Percentiles rank a stretch among this genome's conserved stretches.
phyloP scores from a whole-genome alignment of 2,888 invertebrate species.

The Mimas tiliae region DNA sequence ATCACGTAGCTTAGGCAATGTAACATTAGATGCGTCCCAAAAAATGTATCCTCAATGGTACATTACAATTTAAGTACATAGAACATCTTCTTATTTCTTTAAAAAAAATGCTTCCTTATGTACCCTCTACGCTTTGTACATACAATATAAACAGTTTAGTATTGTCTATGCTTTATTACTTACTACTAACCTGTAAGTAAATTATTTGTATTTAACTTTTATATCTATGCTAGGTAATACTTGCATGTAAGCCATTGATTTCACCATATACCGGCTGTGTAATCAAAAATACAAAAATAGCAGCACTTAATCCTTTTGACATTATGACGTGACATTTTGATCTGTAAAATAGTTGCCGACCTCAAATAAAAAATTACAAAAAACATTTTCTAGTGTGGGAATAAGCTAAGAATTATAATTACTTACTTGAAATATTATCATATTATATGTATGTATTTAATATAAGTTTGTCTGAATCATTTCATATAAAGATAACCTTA shows the following conservation, averaged over 20 bases:
- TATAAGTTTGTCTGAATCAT: not conserved
- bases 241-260: not conserved
- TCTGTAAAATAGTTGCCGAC: conserved; percentile 10
- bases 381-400: not conserved
- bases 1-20: too few species aligned
- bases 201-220: too few species aligned
- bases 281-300: not conserved
- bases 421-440: not conserved
- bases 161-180: too few species aligned
- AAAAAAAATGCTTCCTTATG: too few species aligned
- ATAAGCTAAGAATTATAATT: not conserved
- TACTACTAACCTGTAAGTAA: too few species aligned
- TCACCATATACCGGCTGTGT: not conserved
- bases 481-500: not conserved
- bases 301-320: conserved; percentile 20
- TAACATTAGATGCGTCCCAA: too few species aligned
- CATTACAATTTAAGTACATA: too few species aligned
- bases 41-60: too few species aligned
- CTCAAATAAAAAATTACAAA: conserved; percentile 9
- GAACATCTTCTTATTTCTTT: too few species aligned
- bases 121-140: too few species aligned
- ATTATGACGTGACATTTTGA: conserved; percentile 16
- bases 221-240: too few species aligned
- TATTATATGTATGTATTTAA: not conserved
- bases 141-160: too few species aligned